phyloP scores from a whole-genome alignment of 2,113 vertebrate genomes.

The Thalassarche chlororhynchos region DNA sequence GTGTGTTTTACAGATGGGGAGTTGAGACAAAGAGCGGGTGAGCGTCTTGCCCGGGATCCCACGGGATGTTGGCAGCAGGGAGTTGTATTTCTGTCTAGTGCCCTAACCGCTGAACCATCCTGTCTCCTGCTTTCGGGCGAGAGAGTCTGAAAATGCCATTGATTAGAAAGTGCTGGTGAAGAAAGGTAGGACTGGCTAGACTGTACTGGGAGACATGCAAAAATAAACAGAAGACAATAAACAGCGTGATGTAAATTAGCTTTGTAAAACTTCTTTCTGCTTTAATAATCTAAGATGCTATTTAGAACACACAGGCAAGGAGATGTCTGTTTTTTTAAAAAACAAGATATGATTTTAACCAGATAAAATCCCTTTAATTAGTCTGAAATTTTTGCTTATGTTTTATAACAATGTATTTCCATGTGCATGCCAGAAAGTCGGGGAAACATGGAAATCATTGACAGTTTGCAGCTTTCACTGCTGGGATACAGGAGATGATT shows the following conservation, averaged over 20 bases:
- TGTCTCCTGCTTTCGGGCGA: conserved; percentile 15
- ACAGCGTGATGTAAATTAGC: background rate
- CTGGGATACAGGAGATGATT: background rate
- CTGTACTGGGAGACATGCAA: conserved; percentile 47
- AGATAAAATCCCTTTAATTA: conserved; percentile 61
- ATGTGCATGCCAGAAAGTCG: background rate
- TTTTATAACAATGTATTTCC: background rate
- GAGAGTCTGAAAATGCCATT: conserved; percentile 20
- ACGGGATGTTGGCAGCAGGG: background rate
- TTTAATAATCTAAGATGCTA: background rate
- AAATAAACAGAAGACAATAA: background rate
- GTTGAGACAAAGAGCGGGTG: background rate
- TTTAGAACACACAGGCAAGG: background rate
- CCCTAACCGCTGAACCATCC: conserved; percentile 9
- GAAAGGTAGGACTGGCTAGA: background rate
- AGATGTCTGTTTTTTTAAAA: background rate
- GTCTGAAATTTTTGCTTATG: conserved; percentile 7
- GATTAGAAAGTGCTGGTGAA: conserved; percentile 33
- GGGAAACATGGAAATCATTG: conserved; percentile 2
- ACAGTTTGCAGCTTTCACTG: background rate
- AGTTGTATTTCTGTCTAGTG: background rate
- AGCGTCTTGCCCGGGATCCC: background rate
- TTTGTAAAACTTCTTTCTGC: background rate
- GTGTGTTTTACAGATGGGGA: background rate
- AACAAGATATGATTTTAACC: background rate